These are phyloP conservation scores for Macropus fuliginosus DNA, from an alignment of 2,797 vertebrate genomes.

Conservation along the genomic window DNA sequence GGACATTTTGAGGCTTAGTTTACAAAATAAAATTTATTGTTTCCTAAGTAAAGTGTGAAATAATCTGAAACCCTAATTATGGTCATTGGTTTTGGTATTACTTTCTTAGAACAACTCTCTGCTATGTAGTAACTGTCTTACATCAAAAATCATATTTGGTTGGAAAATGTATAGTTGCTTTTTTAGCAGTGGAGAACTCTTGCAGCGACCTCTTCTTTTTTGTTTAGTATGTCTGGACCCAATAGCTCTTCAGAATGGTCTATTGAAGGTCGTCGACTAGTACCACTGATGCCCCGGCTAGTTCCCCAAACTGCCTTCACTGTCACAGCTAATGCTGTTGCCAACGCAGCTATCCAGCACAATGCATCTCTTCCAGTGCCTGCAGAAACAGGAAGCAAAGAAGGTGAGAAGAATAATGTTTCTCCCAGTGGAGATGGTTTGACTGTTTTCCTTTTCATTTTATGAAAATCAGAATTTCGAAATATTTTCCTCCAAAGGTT, in stretches of 20 bases:
- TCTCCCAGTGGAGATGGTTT: constrained; percentile 23
- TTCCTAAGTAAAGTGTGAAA: constrained; percentile 64
- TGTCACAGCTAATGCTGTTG: constrained; percentile 95
- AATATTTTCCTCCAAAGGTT: constrained; percentile 44
- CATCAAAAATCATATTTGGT: constrained; percentile 57
- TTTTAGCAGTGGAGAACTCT: constrained; percentile 67
- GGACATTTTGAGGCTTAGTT: constrained; percentile 53
- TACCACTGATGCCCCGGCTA: constrained; percentile 96
- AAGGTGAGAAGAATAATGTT: constrained; percentile 88
- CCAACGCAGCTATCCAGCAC: constrained; percentile 94
- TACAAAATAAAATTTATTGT: constrained; percentile 56
- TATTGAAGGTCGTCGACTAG: constrained; percentile 96
- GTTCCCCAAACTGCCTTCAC: constrained; percentile 99
- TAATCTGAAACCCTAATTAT: constrained; percentile 63
- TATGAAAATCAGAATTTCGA: constrained; percentile 53
- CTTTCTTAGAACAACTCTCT: constrained; percentile 70
- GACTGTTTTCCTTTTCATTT: constrained; percentile 27
- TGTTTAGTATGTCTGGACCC: constrained; percentile 96
- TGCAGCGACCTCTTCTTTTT: constrained; percentile 76
- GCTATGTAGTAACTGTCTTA: constrained; percentile 49
- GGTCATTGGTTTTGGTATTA: constrained; percentile 67
- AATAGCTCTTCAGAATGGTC: constrained; percentile 99
- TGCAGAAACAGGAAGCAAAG: constrained; percentile 97
- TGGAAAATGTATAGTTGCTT: constrained; percentile 56
- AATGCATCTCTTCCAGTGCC: constrained; percentile 94